Evolutionary conservation across 35 echinoderm and acorn worm genomes (phyloP).

Genomic region (Apostichopus parvimensis): DNA sequence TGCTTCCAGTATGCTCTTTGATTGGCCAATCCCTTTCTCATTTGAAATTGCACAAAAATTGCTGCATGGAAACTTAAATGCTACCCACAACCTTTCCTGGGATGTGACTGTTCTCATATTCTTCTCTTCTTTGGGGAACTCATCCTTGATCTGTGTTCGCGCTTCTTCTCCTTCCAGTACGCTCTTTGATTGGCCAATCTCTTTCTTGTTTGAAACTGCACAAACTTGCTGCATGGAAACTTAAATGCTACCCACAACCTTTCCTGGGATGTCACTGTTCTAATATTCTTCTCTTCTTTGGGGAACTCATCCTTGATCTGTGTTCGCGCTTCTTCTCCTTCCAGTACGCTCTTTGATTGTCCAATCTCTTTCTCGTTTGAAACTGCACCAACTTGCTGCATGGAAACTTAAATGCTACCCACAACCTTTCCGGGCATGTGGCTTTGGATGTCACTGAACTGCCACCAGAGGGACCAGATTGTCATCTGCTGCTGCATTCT

Average conservation of each 20-base stretch:
- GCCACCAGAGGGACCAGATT: neutral
- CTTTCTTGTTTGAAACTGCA: neutral
- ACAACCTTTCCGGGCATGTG: neutral
- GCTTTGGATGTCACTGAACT: too few species aligned
- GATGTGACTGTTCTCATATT: neutral
- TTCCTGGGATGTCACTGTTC: neutral
- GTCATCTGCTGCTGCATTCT: neutral
- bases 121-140: conserved; percentile 18
- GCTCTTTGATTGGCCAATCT: conserved; percentile 2
- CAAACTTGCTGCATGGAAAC: neutral
- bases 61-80: conserved; percentile 20
- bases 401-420: conserved; percentile 19
- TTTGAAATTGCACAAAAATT: neutral
- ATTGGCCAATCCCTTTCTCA: neutral
- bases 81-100: neutral
- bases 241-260: neutral
- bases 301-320: conserved; percentile 12
- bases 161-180: conserved; percentile 33
- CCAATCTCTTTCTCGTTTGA: neutral
- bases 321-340: conserved; percentile 25
- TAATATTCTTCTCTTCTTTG: conserved; percentile 3
- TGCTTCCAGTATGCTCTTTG: conserved; percentile 23
- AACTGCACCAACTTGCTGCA: neutral
- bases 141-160: conserved; percentile 13
- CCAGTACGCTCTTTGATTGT: conserved; percentile 17